phyloP scores from a whole-genome alignment of 1,140 invertebrate species.

The Pogonomyrmex barbatus region DNA sequence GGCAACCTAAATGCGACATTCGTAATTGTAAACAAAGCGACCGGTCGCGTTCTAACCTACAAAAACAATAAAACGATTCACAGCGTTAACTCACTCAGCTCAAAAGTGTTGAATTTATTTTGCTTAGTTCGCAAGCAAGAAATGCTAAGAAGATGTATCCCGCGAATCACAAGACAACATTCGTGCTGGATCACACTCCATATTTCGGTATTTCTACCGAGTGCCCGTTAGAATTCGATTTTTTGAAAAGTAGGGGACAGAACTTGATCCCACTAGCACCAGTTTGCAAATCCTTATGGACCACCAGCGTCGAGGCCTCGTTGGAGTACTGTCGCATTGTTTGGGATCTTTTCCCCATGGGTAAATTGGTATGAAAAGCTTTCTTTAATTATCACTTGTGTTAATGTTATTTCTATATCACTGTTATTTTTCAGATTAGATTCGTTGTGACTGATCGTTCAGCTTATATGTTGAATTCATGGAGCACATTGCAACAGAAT shows the following conservation, averaged over 20 bases:
- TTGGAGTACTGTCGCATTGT: slow-evolving; percentile 98
- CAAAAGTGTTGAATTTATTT: not conserved
- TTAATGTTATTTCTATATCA: slow-evolving; percentile 21
- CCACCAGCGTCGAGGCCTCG: slow-evolving; percentile 96
- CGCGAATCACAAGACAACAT: slow-evolving; percentile 96
- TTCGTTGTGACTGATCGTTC: slow-evolving; percentile 94
- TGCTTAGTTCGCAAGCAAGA: not conserved
- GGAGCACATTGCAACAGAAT: slow-evolving; percentile 93
- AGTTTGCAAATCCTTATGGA: slow-evolving; percentile 97
- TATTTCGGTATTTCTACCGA: slow-evolving; percentile 95
- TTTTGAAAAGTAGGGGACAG: slow-evolving; percentile 90
- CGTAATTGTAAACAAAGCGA: not conserved
- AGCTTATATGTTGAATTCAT: slow-evolving; percentile 93
- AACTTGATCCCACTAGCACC: slow-evolving; percentile 91
- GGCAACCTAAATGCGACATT: not conserved
- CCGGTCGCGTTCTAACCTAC: not conserved
- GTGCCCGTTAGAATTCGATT: slow-evolving; percentile 95
- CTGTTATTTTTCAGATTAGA: slow-evolving; percentile 88
- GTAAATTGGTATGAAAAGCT: slow-evolving; percentile 90
- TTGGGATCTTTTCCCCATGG: slow-evolving; percentile 97
- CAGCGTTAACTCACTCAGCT: not conserved
- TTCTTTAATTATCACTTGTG: slow-evolving; percentile 13
- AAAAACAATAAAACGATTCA: not conserved
- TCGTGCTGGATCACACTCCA: slow-evolving; percentile 96
- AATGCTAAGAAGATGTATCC: slow-evolving; percentile 86